phyloP scores from a whole-genome alignment of 2,888 invertebrate genomes.

The Luperina nickerlii region DNA sequence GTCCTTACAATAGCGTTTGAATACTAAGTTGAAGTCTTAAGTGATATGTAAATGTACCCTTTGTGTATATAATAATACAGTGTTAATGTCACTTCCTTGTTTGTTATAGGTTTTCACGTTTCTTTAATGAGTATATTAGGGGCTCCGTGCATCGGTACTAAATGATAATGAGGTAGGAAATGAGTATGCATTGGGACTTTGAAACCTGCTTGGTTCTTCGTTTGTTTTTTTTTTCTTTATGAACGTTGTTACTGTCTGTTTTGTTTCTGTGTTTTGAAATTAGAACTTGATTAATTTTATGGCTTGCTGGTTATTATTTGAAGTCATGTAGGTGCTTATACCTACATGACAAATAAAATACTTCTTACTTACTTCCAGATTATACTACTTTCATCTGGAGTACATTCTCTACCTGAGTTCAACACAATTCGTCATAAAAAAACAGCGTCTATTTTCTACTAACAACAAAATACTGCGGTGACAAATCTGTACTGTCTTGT shows the following conservation, averaged over 20 bases:
- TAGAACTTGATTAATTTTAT: slow-evolving; percentile 2
- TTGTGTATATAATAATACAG: slow-evolving; percentile 60
- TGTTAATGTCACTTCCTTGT: slow-evolving; percentile 66
- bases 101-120: slow-evolving; percentile 51
- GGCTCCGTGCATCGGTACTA: slow-evolving; percentile 49
- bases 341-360: no score
- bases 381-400: not conserved
- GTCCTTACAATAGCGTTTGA: slow-evolving; percentile 64
- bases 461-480: not conserved
- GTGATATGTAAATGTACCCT: slow-evolving; percentile 67
- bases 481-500: not conserved
- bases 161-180: slow-evolving; percentile 47
- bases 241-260: slow-evolving; percentile 22
- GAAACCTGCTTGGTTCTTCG: slow-evolving; percentile 24
- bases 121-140: slow-evolving; percentile 57
- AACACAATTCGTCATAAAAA: no score
- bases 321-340: not conserved
- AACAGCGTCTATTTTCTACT: not conserved
- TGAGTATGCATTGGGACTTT: slow-evolving; percentile 25
- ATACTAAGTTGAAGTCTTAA: slow-evolving; percentile 70
- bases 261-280: slow-evolving; percentile 40
- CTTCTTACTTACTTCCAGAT: no score
- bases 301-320: not conserved
- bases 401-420: no score
- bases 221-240: slow-evolving; percentile 15